Conservation (phyloP, 1,140 invertebrate species). For the Thalassaphorura encarpata region DNA sequence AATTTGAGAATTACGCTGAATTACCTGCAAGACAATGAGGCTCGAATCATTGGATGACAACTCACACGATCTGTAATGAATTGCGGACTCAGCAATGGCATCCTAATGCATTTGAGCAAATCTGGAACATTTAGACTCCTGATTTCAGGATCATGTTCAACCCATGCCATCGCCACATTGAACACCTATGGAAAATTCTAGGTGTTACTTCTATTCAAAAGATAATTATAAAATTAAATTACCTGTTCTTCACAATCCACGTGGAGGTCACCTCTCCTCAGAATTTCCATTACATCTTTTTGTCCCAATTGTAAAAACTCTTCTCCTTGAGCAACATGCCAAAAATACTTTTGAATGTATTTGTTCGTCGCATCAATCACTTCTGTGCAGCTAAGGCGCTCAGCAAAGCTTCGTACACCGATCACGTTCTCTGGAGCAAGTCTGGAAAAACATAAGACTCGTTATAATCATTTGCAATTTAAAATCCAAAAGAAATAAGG, state of each 20-base stretch:
- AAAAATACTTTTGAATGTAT: slow-evolving; percentile 74
- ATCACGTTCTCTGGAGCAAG: slow-evolving; percentile 76
- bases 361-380: slow-evolving; percentile 66
- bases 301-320: slow-evolving; percentile 62
- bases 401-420: slow-evolving; percentile 70
- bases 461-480: background rate
- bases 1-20: slow-evolving; percentile 9
- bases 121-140: slow-evolving; percentile 54
- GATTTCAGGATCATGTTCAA: slow-evolving; percentile 54
- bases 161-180: slow-evolving; percentile 72
- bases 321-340: slow-evolving; percentile 62
- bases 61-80: slow-evolving; percentile 73
- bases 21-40: slow-evolving; percentile 62
- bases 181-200: slow-evolving; percentile 53
- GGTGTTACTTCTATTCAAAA: slow-evolving; percentile 1
- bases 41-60: slow-evolving; percentile 66
- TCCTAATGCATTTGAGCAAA: slow-evolving; percentile 60
- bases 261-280: slow-evolving; percentile 68
- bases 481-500: too few relatives aligned
- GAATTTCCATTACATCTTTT: slow-evolving; percentile 57
- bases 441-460: slow-evolving; percentile 40
- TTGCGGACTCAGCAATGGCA: slow-evolving; percentile 70
- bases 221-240: slow-evolving; percentile 4
- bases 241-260: slow-evolving; percentile 53
- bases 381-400: slow-evolving; percentile 60